Evolutionary conservation across 2,797 vertebrate genomes (phyloP).

Genomic region (Fistularia tabacaria): DNA sequence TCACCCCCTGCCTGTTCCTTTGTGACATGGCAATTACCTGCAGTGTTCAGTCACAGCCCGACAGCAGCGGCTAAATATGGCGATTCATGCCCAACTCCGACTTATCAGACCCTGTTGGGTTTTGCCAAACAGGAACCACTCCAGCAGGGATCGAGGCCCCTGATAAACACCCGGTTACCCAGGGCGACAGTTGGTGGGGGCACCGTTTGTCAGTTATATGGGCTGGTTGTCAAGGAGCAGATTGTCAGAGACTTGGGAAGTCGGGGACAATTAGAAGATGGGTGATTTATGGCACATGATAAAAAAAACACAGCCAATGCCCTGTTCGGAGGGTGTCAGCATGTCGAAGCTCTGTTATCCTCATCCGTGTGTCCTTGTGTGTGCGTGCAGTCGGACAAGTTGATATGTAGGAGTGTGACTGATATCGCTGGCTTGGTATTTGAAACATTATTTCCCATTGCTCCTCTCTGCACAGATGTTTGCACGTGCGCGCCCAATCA

Average conservation of each 20-base stretch:
- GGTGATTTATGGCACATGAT: slow-evolving; percentile 53
- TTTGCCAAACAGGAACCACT: slow-evolving; percentile 41
- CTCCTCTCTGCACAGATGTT: slow-evolving; percentile 58
- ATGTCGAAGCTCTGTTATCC: slow-evolving; percentile 11
- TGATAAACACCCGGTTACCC: slow-evolving; percentile 54
- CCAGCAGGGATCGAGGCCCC: slow-evolving; percentile 31
- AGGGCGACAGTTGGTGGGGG: slow-evolving; percentile 42
- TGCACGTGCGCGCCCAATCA: slow-evolving; percentile 28
- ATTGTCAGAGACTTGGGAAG: slow-evolving; percentile 63
- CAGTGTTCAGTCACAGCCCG: slow-evolving; percentile 57
- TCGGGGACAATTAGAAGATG: slow-evolving; percentile 61
- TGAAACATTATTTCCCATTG: slow-evolving; percentile 55
- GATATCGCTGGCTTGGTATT: slow-evolving; percentile 46
- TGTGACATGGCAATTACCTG: slow-evolving; percentile 58
- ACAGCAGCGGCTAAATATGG: slow-evolving; percentile 58
- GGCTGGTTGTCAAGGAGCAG: slow-evolving; percentile 64
- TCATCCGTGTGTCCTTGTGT: slow-evolving; percentile 19
- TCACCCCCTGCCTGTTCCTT: slow-evolving; percentile 36
- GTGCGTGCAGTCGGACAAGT: slow-evolving; percentile 30
- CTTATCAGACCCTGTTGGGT: slow-evolving; percentile 56
- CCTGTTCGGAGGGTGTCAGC: slow-evolving; percentile 14
- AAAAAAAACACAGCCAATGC: neutral
- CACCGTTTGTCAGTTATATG: slow-evolving; percentile 65
- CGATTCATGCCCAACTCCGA: slow-evolving; percentile 45
- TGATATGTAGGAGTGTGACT: slow-evolving; percentile 52